Percentiles rank a stretch among this genome's conserved stretches.
Conservation (phyloP, 1,140 invertebrate species). For the Cyphomyrmex costatus region DNA sequence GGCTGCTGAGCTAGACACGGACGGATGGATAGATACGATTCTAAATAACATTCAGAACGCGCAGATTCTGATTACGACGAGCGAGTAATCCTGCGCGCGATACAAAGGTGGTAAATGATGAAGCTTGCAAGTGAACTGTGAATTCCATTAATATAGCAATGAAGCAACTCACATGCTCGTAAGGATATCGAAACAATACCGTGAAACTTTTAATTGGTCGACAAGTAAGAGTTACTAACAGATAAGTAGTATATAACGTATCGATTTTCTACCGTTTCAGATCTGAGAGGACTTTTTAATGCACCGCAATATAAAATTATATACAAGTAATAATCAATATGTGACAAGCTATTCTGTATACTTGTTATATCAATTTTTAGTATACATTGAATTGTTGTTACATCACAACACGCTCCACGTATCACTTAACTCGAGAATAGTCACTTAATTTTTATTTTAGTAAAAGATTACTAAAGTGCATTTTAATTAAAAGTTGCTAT, state of each 20-base stretch:
- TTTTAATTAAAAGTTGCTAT: no score
- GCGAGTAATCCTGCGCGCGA: neutral
- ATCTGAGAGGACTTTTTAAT: conserved; percentile 2
- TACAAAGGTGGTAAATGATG: conserved; percentile 18
- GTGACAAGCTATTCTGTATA: neutral
- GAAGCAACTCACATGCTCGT: conserved; percentile 15
- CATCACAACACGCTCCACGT: neutral
- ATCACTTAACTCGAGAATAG: neutral
- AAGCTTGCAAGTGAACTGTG: conserved; percentile 16
- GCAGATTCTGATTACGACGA: conserved; percentile 22
- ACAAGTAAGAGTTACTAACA: conserved; percentile 9
- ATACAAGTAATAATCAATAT: conserved; percentile 8
- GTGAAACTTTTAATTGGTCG: conserved; percentile 55
- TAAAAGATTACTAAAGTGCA: no score
- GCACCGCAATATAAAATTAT: conserved; percentile 17
- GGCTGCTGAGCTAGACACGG: conserved; percentile 47
- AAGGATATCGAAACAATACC: conserved; percentile 6
- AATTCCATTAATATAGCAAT: conserved; percentile 34
- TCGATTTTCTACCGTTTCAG: neutral
- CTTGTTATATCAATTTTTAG: conserved; percentile 4
- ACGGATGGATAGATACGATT: conserved; percentile 39
- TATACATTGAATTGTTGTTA: neutral
- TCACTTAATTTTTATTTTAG: no score
- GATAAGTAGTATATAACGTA: no score
- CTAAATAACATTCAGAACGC: conserved; percentile 35